Evolutionary conservation across 2,113 vertebrate genomes (phyloP), one percentile per base, ranked within the genome.

Genomic region (Malaclemys terrapin): DNA sequence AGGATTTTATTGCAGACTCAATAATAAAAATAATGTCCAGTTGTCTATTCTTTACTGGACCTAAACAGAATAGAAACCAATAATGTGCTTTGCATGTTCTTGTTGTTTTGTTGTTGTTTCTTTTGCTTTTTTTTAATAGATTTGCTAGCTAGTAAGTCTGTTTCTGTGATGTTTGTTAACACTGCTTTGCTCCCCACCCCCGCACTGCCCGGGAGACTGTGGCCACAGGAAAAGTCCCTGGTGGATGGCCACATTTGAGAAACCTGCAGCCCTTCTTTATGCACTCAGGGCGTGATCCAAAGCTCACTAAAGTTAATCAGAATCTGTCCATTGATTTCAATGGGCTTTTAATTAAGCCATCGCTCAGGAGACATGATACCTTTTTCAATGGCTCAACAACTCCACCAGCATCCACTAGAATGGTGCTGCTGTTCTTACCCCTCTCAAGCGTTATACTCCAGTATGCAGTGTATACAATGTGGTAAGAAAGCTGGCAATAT

Each of bases 381-480:
- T 42, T 38, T 72, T 76, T 54, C n/a, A 49, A 20, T 3, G 29
- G 35, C 12, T 4, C 0, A 93, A 12, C 29, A 84, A 89, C 69
- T 4, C 8, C 78, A 82, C 10, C 19, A 8, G 87, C 4, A 47
- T 20, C 42, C 57, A 3, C 62, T 62, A 31, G 56, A 89, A 93
- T 83, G 5, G 19, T 0, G 0, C 12, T 69, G 62, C 17, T 19
- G 35, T n/a, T 19, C 76, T 76, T 80, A 38, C 4, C 6, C 22
- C 6, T 86, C 47, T 88, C 42, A 52, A 5, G 49, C 6, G 1
- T 35, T 45, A 35, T 0, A 0, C 80, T 72, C 49, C 82, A 69
- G 52, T 25, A 76, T 5, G 53, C 75, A 11, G 19, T 35, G 12
- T 2, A 29, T 8, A 80, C 7, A 8, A 1, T 29, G 27, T 16